Evolutionary conservation across 1,140 invertebrate genomes (phyloP), one percentile per base, ranked within the genome.

Genomic region (Bursaphelenchus mucronatus): DNA sequence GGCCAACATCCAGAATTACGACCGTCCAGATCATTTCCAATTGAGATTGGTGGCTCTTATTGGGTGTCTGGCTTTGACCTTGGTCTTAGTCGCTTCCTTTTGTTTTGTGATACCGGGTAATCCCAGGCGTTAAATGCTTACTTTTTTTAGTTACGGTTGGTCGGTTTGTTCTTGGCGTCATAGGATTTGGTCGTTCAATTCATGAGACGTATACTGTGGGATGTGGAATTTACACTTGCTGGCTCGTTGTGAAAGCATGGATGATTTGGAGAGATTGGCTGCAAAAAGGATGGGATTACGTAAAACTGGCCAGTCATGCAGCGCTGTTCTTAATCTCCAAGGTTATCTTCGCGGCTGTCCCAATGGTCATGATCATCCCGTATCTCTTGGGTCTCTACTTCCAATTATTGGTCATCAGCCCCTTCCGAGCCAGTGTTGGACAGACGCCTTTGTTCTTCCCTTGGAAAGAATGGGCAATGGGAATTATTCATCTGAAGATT

Each of bases 161-260:
- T 21, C 72, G 77, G 10, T 44, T 67, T 11, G 55, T 80, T 19
- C 49, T 73, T n/a, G 56, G 44, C 5, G 8, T 13, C 3, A 52
- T 74, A 8, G 69, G 68, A 8, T 44, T 74, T n/a, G 67, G n/a
- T 54, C 71, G 75, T 15, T 74, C 80, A 51, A 88, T 95, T 0
- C 93, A 97, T 80, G 95, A 98, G 82, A 83, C 97, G 0, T 97
- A 97, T 77, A 97, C 94, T 0, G 90, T 91, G 0, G 91, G 92
- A 0, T 90, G 89, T 82, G 92, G 94, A 0, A 88, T 92, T 17
- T 97, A 97, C 82, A 84, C 93, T 3, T 94, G 92, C 81, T 95
- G 92, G 92, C 85, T 94, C 44, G 82, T 86, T 0, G 87, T 90
- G 0, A 86, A 92, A 5, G 88, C 88, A 5, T 84, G 89, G 39